Evolutionary conservation across 37 sponge, comb jelly and placozoan species (phyloP), one percentile per base, ranked within the genome.

Genomic region (Bolinopsis microptera): DNA sequence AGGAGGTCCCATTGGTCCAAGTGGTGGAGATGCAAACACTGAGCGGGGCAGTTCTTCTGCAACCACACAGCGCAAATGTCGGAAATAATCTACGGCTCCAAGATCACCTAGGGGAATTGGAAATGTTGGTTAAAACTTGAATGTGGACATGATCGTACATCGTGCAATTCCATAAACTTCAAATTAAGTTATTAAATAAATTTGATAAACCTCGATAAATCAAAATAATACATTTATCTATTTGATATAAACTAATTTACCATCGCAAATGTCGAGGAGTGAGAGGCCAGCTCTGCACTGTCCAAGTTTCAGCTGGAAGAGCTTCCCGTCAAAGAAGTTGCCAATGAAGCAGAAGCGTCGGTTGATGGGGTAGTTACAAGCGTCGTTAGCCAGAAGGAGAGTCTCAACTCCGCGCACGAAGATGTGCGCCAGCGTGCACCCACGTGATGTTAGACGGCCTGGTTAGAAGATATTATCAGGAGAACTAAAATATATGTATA

Each of bases 361-460:
- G 82, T 35, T 35, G 5, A 80, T 80, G 82, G 82, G 37, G 82
- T 80, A 80, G 82, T 80, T 80, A 30, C 82, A 80, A 1, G 82
- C 82, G 82, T 80, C 82, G 38, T 80, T 80, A 80, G 82, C 82
- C 1, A 80, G 82, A 1, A 80, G 38, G 31, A 80, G 38, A 1
- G 82, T 80, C 82, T 80, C 82, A 30, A 80, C 82, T 80, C 82
- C 82, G 31, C 82, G 82, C 82, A 80, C 82, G 33, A 80, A 80
- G 38, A 80, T 80, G 82, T 80, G 82, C 38, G 82, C 82, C 9
- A 80, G 24, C 21, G 82, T 35, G 82, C 82, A 80, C 23, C 82
- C 82, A 1, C 82, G 82, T 2, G 82, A 80, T 1, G 82, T 80
- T 33, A 80, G 82, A 13, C 82, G 82, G 33, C 35, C 74, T 70